A percentile compares a stretch with the other conserved stretches of the same genome.
phyloP scores from a whole-genome alignment of 2,888 invertebrate species.

The Chrysolina haemoptera region DNA sequence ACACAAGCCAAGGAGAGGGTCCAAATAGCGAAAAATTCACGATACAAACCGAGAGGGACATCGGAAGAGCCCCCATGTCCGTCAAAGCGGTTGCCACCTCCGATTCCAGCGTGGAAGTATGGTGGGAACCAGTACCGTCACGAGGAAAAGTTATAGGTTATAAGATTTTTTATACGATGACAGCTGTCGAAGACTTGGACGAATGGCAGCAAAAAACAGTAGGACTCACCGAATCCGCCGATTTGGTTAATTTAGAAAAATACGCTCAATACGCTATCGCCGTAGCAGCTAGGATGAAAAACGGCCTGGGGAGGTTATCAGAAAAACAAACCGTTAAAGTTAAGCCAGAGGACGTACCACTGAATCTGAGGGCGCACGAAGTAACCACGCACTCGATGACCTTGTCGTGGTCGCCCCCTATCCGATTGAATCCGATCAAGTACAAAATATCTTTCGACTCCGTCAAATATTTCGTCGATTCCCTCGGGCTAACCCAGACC shows the following conservation, averaged over 20 bases:
- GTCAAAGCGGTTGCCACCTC: conserved; percentile 96
- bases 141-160: conserved; percentile 88
- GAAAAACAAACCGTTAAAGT: conserved; percentile 90
- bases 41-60: conserved; percentile 89
- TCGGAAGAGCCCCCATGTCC: conserved; percentile 93
- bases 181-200: conserved; percentile 92
- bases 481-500: conserved; percentile 92
- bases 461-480: conserved; percentile 94
- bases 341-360: conserved; percentile 93
- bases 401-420: conserved; percentile 91
- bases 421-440: conserved; percentile 88
- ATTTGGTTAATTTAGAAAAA: conserved; percentile 90
- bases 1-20: conserved; percentile 91
- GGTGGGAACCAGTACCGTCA: conserved; percentile 94
- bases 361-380: conserved; percentile 89
- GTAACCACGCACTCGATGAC: conserved; percentile 96
- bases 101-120: conserved; percentile 93
- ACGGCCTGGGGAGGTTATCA: conserved; percentile 87
- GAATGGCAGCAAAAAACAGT: conserved; percentile 92
- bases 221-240: conserved; percentile 90
- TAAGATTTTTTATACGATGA: conserved; percentile 93
- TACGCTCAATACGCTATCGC: conserved; percentile 93
- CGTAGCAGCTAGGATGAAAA: conserved; percentile 87
- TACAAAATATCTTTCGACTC: conserved; percentile 94
- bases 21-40: conserved; percentile 91